These are phyloP conservation scores for Drosophila navojoa DNA, from an alignment of 1,140 invertebrate genomes.

Conservation along the genomic window DNA sequence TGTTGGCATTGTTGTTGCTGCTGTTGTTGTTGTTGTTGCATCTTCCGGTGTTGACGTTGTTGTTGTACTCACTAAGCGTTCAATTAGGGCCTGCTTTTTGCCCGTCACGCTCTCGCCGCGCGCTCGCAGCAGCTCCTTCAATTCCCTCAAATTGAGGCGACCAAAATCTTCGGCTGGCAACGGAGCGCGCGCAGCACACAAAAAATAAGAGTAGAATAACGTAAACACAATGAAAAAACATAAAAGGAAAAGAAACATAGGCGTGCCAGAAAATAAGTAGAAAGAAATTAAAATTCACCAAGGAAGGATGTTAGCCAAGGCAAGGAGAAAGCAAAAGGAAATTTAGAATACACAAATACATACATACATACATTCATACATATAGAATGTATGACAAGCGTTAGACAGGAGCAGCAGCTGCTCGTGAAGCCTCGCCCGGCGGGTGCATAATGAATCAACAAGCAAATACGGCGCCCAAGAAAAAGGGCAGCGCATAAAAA, in stretches of 20 bases:
- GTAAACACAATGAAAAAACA: constrained; percentile 31
- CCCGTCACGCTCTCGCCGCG: constrained; percentile 66
- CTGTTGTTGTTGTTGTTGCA: constrained; percentile 5
- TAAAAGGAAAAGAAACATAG: constrained; percentile 40
- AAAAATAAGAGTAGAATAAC: constrained; percentile 1
- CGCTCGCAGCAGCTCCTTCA: constrained; percentile 63
- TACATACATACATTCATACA: not conserved
- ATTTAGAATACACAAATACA: not conserved
- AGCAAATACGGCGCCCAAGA: constrained; percentile 29
- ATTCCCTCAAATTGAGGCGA: constrained; percentile 64
- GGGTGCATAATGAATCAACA: constrained; percentile 57
- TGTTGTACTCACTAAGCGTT: constrained; percentile 57
- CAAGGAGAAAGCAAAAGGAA: constrained; percentile 10
- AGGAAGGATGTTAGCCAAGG: constrained; percentile 42
- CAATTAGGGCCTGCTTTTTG: constrained; percentile 63
- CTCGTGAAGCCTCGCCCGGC: not conserved
- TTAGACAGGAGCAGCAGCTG: constrained; percentile 9
- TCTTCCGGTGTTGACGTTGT: constrained; percentile 3
- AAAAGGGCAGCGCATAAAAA: constrained; percentile 33
- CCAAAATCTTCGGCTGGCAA: constrained; percentile 53
- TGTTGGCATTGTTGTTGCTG: constrained; percentile 26
- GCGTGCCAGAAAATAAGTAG: constrained; percentile 58
- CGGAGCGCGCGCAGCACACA: constrained; percentile 2
- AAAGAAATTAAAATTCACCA: constrained; percentile 54
- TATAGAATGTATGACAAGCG: not conserved